Evolutionary conservation across 1,140 invertebrate species (phyloP).

Genomic region (Daktulosphaira vitifoliae): DNA sequence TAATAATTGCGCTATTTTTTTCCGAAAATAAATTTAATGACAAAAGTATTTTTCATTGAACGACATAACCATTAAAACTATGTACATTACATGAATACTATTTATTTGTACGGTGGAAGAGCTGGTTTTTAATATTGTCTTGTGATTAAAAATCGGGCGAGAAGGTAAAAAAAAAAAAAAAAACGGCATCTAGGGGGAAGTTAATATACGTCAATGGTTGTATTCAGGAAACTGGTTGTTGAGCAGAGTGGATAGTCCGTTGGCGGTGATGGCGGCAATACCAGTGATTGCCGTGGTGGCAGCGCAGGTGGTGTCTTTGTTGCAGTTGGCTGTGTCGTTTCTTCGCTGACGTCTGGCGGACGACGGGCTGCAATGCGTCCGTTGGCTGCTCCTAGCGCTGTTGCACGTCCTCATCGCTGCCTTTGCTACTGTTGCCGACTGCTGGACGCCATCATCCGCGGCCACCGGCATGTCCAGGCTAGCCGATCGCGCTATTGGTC

Average conservation of each 20-base stretch:
- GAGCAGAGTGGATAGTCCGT: conserved; percentile 47
- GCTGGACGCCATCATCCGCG: conserved; percentile 8
- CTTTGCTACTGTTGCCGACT: conserved; percentile 7
- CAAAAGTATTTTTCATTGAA: too few species aligned
- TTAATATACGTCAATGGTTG: conserved; percentile 46
- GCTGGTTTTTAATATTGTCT: too few species aligned
- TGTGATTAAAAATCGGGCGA: too few species aligned
- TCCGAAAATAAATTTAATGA: too few species aligned
- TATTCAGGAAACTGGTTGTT: conserved; percentile 48
- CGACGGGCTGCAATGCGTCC: conserved; percentile 10
- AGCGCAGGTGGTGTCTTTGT: conserved; percentile 37
- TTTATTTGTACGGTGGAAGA: too few species aligned
- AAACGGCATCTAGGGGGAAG: neutral
- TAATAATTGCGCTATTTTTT: too few species aligned
- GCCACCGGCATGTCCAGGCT: conserved; percentile 14
- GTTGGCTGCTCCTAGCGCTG: conserved; percentile 34
- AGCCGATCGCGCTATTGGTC: conserved; percentile 24
- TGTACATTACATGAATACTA: too few species aligned
- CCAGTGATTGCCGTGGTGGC: conserved; percentile 26
- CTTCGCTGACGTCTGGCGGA: conserved; percentile 7
- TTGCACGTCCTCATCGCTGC: conserved; percentile 27
- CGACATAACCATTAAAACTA: too few species aligned
- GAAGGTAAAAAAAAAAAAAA: too few species aligned
- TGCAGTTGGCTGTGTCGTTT: conserved; percentile 41
- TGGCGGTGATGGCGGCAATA: conserved; percentile 45